phyloP scores from a whole-genome alignment of 1,140 invertebrate species.

The Copidosoma floridanum region DNA sequence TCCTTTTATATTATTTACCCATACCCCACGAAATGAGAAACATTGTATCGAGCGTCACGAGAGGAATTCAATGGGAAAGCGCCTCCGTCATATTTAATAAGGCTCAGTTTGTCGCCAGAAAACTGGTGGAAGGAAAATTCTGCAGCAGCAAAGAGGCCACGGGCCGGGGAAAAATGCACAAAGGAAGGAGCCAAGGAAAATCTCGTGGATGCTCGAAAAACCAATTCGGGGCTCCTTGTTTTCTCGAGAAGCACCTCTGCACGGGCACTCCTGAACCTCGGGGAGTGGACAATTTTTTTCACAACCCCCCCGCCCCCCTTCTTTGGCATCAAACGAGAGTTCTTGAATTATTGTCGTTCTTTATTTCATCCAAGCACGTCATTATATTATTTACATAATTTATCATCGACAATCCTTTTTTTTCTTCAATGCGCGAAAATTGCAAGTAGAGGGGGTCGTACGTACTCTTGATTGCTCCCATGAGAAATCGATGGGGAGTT shows the following conservation, averaged over 20 bases:
- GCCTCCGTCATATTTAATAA: constrained; percentile 4
- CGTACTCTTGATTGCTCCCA: too few species aligned
- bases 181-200: constrained; percentile 15
- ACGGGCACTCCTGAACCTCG: background rate
- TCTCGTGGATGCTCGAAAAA: constrained; percentile 18
- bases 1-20: background rate
- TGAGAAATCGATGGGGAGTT: too few species aligned
- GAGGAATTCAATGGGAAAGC: too few species aligned
- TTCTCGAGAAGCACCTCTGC: constrained; percentile 3
- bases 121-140: background rate
- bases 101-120: too few species aligned
- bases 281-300: constrained; percentile 17
- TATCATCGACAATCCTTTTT: too few species aligned
- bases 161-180: constrained; percentile 7
- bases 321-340: too few species aligned
- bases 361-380: too few species aligned
- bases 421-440: too few species aligned
- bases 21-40: background rate
- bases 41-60: too few species aligned
- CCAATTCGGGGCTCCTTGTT: constrained; percentile 22
- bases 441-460: too few species aligned
- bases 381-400: too few species aligned
- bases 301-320: too few species aligned
- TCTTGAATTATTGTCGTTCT: constrained; percentile 10
- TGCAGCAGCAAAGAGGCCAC: background rate